Base-by-base conservation (phyloP, 2,888 invertebrate species). In the Busseola fusca region DNA sequence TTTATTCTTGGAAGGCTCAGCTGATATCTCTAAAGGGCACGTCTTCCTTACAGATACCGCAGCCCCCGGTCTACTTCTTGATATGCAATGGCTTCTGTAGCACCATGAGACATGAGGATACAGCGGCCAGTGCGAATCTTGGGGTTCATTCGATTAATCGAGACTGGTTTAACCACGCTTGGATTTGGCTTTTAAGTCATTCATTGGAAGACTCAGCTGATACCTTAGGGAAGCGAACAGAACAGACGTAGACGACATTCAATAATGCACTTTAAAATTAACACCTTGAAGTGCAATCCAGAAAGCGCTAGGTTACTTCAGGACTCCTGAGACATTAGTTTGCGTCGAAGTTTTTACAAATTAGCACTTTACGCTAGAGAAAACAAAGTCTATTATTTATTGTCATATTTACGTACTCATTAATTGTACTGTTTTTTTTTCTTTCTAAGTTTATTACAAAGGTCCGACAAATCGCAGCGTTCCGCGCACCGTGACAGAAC, bases 401-500 rank as follows among this genome's bases (percentile, higher is more conserved):
- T 59, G 16, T 34, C 34, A n/a, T 37, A 34, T 48, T 48, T 48
- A n/a, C 34, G n/a, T 34, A 69, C 37, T 37, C 14, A 16, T n/a
- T 9, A 34, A 52, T 16, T 42, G 40, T 37, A 21, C 21, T 12
- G 12, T 1, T 30, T 59, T 21, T 14, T 21, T 40, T 25, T n/a
- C n/a, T n/a, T 3, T 4, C 7, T 42, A 54, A 40, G 14, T 48
- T 60, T 14, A 7, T 14, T 7, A 18, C 30, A 37, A 66, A 68
- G 54, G 71, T 70, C 40, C 30, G 57, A 72, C 60, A 65, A 70
- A 72, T 72, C 69, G 72, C 72, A 64, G 42, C 59, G 58, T 60
- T 10, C 0, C 48, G 48, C 48, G 37, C 69, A 60, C 62, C 21
- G 50, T 25, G 71, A 37, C 68, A 50, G 75, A 83, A 80, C 78